These are phyloP conservation scores for Botia almorhae DNA, from an alignment of 2,797 vertebrate genomes.

Conservation along the genomic window DNA sequence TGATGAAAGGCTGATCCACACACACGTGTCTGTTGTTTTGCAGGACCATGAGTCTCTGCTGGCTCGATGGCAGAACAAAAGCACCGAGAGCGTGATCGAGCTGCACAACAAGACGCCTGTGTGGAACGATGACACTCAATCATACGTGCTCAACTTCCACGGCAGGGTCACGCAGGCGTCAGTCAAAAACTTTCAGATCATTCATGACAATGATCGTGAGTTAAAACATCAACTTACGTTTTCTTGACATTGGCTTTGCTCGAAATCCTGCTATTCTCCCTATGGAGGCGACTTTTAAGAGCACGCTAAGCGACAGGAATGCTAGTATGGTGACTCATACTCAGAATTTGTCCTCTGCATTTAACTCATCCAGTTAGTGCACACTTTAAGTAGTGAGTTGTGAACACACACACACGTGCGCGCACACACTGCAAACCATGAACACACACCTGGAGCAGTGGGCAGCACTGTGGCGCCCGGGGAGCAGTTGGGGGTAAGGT, in stretches of 20 bases:
- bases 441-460: no score
- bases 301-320: no score
- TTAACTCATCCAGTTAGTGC: no score
- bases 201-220: conserved; percentile 98
- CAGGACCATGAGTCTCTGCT: conserved; percentile 96
- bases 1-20: conserved; percentile 47
- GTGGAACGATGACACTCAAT: conserved; percentile 99
- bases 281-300: no score
- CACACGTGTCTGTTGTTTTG: conserved; percentile 33
- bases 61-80: conserved; percentile 98
- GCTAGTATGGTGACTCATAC: no score
- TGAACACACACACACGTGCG: no score
- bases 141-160: conserved; percentile 98
- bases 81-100: conserved; percentile 94
- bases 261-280: neutral
- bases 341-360: no score
- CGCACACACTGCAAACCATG: no score
- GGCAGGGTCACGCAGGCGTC: conserved; percentile 98
- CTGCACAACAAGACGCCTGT: conserved; percentile 99
- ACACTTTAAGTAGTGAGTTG: no score
- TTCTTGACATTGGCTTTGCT: neutral
- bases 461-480: no score
- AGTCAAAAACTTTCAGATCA: conserved; percentile 99
- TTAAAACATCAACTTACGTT: conserved; percentile 45
- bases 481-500: no score